A percentile compares a stretch with the other conserved stretches of the same genome.
Evolutionary conservation across 2,888 invertebrate genomes (phyloP).

Genomic region (Eilema griseolum): DNA sequence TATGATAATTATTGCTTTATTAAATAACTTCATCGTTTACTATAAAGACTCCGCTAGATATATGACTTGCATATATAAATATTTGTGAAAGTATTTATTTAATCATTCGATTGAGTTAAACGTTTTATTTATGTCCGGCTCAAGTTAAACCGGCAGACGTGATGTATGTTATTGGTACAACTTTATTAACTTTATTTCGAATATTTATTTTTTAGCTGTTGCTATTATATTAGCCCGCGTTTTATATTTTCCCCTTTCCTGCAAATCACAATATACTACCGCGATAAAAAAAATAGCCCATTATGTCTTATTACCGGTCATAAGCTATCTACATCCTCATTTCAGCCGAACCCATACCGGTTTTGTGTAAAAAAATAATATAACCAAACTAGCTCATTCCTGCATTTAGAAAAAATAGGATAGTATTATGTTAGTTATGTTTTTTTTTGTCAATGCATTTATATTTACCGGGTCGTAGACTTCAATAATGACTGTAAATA

Average conservation of each 20-base stretch:
- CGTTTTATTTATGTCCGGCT: neutral
- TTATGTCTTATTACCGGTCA: neutral
- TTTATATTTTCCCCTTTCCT: too few species aligned
- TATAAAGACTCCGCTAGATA: constrained; percentile 18
- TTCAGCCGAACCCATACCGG: neutral
- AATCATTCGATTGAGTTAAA: neutral
- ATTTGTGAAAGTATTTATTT: neutral
- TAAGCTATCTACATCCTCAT: neutral
- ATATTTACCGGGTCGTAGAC: constrained; percentile 3
- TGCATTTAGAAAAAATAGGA: neutral
- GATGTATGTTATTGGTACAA: neutral
- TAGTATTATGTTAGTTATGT: neutral
- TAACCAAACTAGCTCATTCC: neutral
- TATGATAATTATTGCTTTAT: constrained; percentile 39
- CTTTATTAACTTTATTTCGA: neutral
- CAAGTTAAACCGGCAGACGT: neutral
- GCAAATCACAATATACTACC: neutral
- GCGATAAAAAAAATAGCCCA: neutral
- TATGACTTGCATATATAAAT: constrained; percentile 2
- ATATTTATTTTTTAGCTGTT: neutral
- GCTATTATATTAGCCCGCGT: neutral
- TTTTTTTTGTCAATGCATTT: neutral
- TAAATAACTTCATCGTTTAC: constrained; percentile 24
- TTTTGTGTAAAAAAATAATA: neutral
- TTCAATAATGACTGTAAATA: constrained; percentile 19